phyloP scores from a whole-genome alignment of 2,888 invertebrate species.

The Drosophila rubida region DNA sequence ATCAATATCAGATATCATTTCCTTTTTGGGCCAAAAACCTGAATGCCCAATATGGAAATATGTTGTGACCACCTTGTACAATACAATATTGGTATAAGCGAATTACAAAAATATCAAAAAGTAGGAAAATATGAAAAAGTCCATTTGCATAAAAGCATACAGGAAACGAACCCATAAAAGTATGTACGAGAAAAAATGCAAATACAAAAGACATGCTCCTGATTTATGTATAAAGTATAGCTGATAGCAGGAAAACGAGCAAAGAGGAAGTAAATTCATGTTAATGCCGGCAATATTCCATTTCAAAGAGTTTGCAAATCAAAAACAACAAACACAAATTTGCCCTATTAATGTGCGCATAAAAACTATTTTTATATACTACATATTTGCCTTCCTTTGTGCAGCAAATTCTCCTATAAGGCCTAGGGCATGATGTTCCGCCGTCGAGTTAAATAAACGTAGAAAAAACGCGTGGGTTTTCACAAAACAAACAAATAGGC shows the following conservation, averaged over 20 bases:
- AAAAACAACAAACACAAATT: conserved; percentile 6
- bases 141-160: conserved; percentile 62
- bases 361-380: conserved; percentile 47
- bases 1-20: not conserved
- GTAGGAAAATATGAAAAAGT: conserved; percentile 23
- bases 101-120: conserved; percentile 19
- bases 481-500: conserved; percentile 16
- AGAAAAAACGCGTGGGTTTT: conserved; percentile 4
- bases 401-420: conserved; percentile 10
- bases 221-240: conserved; percentile 8
- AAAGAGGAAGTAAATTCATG: conserved; percentile 8
- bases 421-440: conserved; percentile 25
- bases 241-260: not conserved
- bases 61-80: not conserved
- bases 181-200: conserved; percentile 18
- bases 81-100: conserved; percentile 10
- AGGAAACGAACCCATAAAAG: conserved; percentile 10
- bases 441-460: conserved; percentile 2
- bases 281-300: conserved; percentile 29
- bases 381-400: conserved; percentile 28
- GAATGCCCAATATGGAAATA: not conserved
- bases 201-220: conserved; percentile 30
- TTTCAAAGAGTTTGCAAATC: conserved; percentile 12
- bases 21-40: not conserved
- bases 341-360: conserved; percentile 32